Percentiles rank a stretch among this genome's conserved stretches.
phyloP scores from a whole-genome alignment of 2,888 invertebrate species.

The Ichneumon xanthorius region DNA sequence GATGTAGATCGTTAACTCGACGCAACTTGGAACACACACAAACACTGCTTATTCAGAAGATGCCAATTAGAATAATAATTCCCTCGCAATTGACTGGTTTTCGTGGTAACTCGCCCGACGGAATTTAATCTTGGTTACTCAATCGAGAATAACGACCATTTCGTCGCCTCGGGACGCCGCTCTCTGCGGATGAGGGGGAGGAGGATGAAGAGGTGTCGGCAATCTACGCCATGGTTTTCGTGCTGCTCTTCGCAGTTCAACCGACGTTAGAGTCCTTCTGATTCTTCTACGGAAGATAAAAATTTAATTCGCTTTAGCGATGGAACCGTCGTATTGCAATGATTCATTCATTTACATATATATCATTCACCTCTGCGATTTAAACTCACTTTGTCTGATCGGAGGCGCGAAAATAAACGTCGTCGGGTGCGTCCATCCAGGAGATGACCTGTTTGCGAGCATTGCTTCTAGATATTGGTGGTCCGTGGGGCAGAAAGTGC shows the following conservation, averaged over 20 bases:
- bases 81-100: conserved; percentile 68
- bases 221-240: conserved; percentile 93
- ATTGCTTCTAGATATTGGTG: conserved; percentile 92
- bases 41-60: conserved; percentile 69
- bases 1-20: conserved; percentile 58
- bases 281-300: conserved; percentile 89
- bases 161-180: conserved; percentile 80
- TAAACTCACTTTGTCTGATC: conserved; percentile 94
- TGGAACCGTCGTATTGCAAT: background rate
- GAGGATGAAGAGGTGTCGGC: conserved; percentile 78
- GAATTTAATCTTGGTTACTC: conserved; percentile 75
- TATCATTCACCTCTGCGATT: background rate
- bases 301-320: conserved; percentile 13
- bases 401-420: conserved; percentile 97
- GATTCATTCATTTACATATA: background rate
- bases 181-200: conserved; percentile 78
- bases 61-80: conserved; percentile 67
- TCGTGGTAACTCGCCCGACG: conserved; percentile 66
- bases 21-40: conserved; percentile 67
- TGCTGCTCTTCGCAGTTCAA: conserved; percentile 93
- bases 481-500: conserved; percentile 81
- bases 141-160: conserved; percentile 85
- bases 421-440: conserved; percentile 99
- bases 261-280: conserved; percentile 92
- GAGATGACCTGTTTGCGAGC: conserved; percentile 96